Conservation (phyloP, 1,140 invertebrate species). For the Cotesia typhae region DNA sequence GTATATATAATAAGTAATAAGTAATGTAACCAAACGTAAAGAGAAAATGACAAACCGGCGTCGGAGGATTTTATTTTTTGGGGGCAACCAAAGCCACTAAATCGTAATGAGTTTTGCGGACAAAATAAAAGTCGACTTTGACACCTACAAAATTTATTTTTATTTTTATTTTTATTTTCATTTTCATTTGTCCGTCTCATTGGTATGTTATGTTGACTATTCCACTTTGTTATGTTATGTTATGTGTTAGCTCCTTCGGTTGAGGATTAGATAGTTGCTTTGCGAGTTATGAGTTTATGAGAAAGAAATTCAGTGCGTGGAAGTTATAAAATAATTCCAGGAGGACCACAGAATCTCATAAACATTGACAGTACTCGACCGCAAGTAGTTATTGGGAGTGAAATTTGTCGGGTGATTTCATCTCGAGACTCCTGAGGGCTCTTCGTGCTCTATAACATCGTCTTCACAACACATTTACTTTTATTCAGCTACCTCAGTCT, state of each 20-base stretch:
- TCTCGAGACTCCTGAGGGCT: slow-evolving; percentile 30
- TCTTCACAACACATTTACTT: slow-evolving; percentile 7
- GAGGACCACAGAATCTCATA: slow-evolving; percentile 57
- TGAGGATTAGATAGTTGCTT: no score
- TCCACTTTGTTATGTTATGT: neutral
- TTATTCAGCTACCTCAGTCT: slow-evolving; percentile 19
- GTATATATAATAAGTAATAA: no score
- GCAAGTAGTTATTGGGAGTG: slow-evolving; percentile 57
- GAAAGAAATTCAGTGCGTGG: slow-evolving; percentile 42
- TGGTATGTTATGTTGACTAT: slow-evolving; percentile 9
- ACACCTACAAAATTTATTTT: no score
- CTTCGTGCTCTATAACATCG: slow-evolving; percentile 18
- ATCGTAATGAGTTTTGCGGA: no score
- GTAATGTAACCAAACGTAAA: no score
- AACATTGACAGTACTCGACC: slow-evolving; percentile 60
- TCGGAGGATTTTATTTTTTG: no score
- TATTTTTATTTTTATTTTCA: no score
- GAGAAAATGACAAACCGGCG: no score
- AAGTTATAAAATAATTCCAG: slow-evolving; percentile 52
- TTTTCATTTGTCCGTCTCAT: no score
- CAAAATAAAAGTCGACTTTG: no score
- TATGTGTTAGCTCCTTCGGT: slow-evolving; percentile 7
- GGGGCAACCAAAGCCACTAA: no score
- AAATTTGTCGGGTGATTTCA: slow-evolving; percentile 50
- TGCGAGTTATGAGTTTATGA: no score